Evolutionary conservation across 2,113 vertebrate genomes (phyloP).

Genomic region (Guaruba guarouba): DNA sequence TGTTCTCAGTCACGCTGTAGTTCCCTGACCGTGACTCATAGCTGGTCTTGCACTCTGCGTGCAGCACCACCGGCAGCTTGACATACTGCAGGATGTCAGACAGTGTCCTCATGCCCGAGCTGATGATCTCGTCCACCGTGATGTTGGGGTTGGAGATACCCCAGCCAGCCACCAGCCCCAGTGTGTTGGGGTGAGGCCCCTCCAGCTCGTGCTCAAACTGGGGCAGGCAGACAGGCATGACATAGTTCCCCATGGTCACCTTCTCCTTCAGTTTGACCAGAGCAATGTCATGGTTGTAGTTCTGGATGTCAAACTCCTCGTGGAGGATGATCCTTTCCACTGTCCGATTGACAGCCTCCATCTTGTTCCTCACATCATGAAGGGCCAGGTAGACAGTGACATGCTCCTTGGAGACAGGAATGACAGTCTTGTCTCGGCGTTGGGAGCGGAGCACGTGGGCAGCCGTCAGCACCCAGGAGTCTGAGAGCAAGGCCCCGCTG

Average conservation of each 20-base stretch:
- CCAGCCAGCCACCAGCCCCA: constrained; percentile 95
- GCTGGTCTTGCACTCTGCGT: constrained; percentile 87
- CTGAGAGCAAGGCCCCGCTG: constrained; percentile 89
- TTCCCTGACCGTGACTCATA: constrained; percentile 86
- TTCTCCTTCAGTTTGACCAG: constrained; percentile 83
- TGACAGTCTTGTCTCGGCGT: constrained; percentile 83
- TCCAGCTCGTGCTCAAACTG: constrained; percentile 59
- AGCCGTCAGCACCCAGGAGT: constrained; percentile 90
- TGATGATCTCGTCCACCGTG: constrained; percentile 74
- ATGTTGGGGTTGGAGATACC: constrained; percentile 87
- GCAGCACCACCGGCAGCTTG: constrained; percentile 90
- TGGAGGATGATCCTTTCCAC: constrained; percentile 87
- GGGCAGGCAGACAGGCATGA: constrained; percentile 86
- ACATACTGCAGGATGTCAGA: constrained; percentile 91
- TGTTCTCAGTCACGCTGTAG: constrained; percentile 94
- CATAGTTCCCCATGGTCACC: constrained; percentile 74
- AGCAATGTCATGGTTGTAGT: constrained; percentile 94
- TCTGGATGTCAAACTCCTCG: constrained; percentile 87
- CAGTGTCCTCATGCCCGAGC: constrained; percentile 75
- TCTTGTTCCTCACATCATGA: constrained; percentile 79
- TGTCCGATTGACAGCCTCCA: constrained; percentile 73
- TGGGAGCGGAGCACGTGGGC: constrained; percentile 91
- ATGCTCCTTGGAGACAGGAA: constrained; percentile 84
- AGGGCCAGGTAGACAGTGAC: constrained; percentile 87
- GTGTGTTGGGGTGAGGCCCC: constrained; percentile 76